These are phyloP conservation scores for Smittia aterrima DNA, from an alignment of 2,888 invertebrate genomes.

Conservation along the genomic window DNA sequence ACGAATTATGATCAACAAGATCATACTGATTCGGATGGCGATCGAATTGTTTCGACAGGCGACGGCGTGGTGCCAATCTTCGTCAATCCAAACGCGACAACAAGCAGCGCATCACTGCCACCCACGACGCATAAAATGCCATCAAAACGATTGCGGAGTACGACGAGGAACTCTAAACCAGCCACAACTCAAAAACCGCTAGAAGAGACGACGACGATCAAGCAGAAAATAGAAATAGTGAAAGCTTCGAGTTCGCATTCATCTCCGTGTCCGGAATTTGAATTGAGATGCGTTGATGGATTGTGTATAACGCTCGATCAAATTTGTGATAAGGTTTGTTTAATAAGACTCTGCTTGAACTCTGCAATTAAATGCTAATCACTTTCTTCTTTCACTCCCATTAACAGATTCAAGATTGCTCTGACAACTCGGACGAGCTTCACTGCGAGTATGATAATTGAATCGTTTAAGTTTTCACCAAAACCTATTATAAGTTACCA, in stretches of 20 bases:
- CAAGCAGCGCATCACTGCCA: neutral
- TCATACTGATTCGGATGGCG: constrained; percentile 41
- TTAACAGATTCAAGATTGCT: constrained; percentile 39
- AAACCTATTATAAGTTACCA: constrained; percentile 18
- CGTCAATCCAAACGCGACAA: constrained; percentile 26
- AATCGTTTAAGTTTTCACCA: constrained; percentile 10
- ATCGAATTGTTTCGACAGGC: constrained; percentile 43
- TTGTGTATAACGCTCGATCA: constrained; percentile 63
- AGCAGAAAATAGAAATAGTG: constrained; percentile 17
- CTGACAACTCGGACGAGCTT: constrained; percentile 35
- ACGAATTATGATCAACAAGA: constrained; percentile 45
- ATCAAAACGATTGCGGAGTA: constrained; percentile 50
- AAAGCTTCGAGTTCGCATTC: constrained; percentile 50
- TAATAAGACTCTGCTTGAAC: neutral
- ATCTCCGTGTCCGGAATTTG: constrained; percentile 58
- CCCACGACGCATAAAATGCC: neutral
- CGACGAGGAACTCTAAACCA: constrained; percentile 1
- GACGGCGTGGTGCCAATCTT: constrained; percentile 43
- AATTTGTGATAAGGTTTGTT: constrained; percentile 58
- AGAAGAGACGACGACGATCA: constrained; percentile 42
- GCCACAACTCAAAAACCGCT: constrained; percentile 37
- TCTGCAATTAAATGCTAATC: neutral
- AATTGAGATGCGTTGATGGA: constrained; percentile 64
- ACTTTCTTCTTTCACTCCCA: neutral
- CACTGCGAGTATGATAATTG: constrained; percentile 37